Evolutionary conservation across 2,888 invertebrate genomes (phyloP), one percentile per base, ranked within the genome.

Genomic region (Caenorhabditis angaria): DNA sequence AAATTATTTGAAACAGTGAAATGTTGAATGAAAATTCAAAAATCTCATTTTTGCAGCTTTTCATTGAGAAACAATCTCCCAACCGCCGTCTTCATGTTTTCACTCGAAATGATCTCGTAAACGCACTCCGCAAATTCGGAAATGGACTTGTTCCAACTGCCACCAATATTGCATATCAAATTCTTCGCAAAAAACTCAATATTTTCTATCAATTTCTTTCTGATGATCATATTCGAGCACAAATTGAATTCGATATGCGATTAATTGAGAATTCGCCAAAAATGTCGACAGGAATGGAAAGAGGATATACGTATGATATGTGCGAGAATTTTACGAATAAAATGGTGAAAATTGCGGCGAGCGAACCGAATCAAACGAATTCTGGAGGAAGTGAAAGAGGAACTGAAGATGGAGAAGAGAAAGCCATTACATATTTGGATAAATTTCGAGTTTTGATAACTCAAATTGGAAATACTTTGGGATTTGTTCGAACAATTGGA

Each of bases 151-250:
- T 82, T 8, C 77, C 77, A 25, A 82, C 82, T 2, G 70, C 68
- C 2, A 88, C 90, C 22, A 89, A 90, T 81, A 88, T 88, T 77
- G 89, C 89, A 0, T 90, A 90, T 89, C 96, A 96, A 89, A 97
- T 95, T 10, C 90, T 97, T 77, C 91, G 94, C 79, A 93, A 94
- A 82, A 95, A 97, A 88, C 93, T 99, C 85, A 93, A 93, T 83
- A 93, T 93, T 0, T 94, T 99, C 88, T 97, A 97, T 0, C 96
- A 97, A 88, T 97, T 97, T 88, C 92, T 99, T 88, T 97, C 93
- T 87, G 97, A 97, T 88, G 99, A 99, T 88, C 95, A 95, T 86
- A 95, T 99, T 59, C 96, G 97, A 88, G 95, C 96, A 0, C 91
- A 95, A 65, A 90, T 99, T 2, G 91, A 94, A 78, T 94, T 95